Conservation (phyloP, 37 sponge, comb jelly and placozoan genomes). For the Chondrosia reniformis region DNA sequence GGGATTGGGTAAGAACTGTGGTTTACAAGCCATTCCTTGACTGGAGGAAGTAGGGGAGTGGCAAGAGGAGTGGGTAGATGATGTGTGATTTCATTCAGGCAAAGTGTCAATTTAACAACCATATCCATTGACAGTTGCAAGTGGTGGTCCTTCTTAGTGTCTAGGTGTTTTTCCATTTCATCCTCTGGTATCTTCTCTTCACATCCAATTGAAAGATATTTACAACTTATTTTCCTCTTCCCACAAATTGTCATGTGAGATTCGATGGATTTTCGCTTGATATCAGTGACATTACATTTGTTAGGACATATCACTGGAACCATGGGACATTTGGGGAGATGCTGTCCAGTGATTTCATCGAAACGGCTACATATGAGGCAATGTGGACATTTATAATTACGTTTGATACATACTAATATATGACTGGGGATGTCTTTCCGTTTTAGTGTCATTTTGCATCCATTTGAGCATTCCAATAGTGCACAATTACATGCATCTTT, state of each 20-base stretch:
- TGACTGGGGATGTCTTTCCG: neutral
- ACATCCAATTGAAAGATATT: slow-evolving; percentile 4
- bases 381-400: too few species aligned
- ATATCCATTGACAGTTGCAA: slow-evolving; percentile 4
- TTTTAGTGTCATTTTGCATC: neutral
- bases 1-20: too few species aligned
- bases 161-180: neutral
- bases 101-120: neutral
- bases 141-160: neutral
- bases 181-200: neutral
- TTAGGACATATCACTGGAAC: neutral
- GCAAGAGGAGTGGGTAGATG: neutral
- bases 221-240: neutral
- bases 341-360: too few species aligned
- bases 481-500: neutral
- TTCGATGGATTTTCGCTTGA: neutral
- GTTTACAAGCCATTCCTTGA: neutral
- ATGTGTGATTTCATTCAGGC: too few species aligned
- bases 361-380: too few species aligned
- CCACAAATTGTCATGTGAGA: neutral
- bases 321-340: neutral
- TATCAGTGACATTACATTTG: neutral
- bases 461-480: neutral
- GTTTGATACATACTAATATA: too few species aligned
- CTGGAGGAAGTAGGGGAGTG: neutral